Percentiles rank a stretch among this genome's conserved stretches.
Evolutionary conservation across 2,797 vertebrate genomes (phyloP).

Genomic region (Amazona ochrocephala): DNA sequence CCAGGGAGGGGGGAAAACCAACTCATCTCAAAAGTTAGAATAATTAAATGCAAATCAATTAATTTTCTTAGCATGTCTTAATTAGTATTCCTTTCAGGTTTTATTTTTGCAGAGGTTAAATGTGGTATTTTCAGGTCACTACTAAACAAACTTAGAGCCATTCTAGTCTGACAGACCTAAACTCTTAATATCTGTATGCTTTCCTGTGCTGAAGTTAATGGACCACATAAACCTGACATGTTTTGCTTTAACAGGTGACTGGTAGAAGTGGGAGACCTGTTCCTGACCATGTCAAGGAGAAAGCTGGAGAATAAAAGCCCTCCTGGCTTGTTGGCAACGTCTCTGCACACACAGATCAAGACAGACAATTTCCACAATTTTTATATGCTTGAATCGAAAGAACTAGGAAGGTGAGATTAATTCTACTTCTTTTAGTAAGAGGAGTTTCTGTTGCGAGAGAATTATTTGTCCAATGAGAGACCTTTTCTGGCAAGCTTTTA

Average conservation of each 20-base stretch:
- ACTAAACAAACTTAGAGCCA: background rate
- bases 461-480: background rate
- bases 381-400: slow-evolving; percentile 84
- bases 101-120: background rate
- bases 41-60: background rate
- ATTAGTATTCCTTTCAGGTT: background rate
- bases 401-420: slow-evolving; percentile 88
- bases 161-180: background rate
- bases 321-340: slow-evolving; percentile 84
- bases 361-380: slow-evolving; percentile 83
- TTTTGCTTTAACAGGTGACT: slow-evolving; percentile 42
- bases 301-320: slow-evolving; percentile 86
- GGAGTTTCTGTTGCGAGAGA: background rate
- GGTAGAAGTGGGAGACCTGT: background rate
- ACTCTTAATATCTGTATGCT: background rate
- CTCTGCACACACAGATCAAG: slow-evolving; percentile 84
- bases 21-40: background rate
- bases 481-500: background rate
- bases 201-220: background rate
- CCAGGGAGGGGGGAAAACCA: fast-evolving
- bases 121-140: background rate
- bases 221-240: background rate
- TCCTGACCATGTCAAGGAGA: slow-evolving; percentile 84
- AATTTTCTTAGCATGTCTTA: background rate
- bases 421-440: background rate